phyloP scores from a whole-genome alignment of 2,888 invertebrate genomes.

The Parthenolecanium corni region DNA sequence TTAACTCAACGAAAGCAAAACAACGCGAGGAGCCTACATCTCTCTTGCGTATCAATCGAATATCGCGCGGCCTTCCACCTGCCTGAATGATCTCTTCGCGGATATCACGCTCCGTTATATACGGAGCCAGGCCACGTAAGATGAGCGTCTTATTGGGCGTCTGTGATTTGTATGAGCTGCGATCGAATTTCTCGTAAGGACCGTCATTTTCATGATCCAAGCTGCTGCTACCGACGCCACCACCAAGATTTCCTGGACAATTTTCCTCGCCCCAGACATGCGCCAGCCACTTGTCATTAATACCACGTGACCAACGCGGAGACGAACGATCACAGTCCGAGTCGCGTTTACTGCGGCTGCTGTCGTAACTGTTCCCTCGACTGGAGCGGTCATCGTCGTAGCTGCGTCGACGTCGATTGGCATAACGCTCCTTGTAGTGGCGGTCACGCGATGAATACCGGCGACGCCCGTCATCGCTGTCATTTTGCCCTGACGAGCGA shows the following conservation, averaged over 20 bases:
- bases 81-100: slow-evolving; percentile 62
- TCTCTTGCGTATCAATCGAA: slow-evolving; percentile 69
- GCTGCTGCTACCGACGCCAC: neutral
- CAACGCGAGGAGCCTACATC: slow-evolving; percentile 79
- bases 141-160: slow-evolving; percentile 60
- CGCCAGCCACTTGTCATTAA: slow-evolving; percentile 18
- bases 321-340: neutral
- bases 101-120: slow-evolving; percentile 69
- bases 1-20: slow-evolving; percentile 90
- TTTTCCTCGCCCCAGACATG: slow-evolving; percentile 14
- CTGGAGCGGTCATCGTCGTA: slow-evolving; percentile 4
- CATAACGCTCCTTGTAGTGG: slow-evolving; percentile 7
- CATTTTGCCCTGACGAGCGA: neutral
- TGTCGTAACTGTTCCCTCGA: neutral
- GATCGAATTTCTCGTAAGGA: slow-evolving; percentile 30
- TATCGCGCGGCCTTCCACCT: slow-evolving; percentile 64
- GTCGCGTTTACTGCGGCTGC: neutral
- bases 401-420: slow-evolving; percentile 1
- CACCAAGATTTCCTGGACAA: neutral
- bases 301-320: neutral
- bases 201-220: neutral
- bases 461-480: slow-evolving; percentile 10
- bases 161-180: slow-evolving; percentile 43
- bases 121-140: slow-evolving; percentile 59
- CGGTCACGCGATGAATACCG: slow-evolving; percentile 12